phyloP scores from a whole-genome alignment of 2,888 invertebrate species.

The Drosophila setosimentum region DNA sequence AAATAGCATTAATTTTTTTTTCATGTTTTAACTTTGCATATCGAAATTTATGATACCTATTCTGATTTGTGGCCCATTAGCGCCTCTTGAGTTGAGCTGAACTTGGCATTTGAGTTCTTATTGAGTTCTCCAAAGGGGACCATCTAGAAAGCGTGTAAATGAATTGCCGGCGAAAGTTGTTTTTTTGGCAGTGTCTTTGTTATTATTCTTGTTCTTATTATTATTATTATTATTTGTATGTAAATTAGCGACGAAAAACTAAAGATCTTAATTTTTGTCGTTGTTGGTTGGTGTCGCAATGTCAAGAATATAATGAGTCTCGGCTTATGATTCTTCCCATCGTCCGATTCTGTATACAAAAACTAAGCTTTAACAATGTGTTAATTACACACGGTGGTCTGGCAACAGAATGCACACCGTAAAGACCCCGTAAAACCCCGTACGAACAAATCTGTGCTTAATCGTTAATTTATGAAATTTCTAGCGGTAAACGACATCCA shows the following conservation, averaged over 20 bases:
- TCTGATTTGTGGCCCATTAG: conserved; percentile 56
- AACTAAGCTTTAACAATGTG: conserved; percentile 67
- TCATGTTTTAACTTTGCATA: conserved; percentile 6
- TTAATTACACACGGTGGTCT: conserved; percentile 63
- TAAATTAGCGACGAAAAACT: conserved; percentile 57
- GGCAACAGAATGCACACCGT: conserved; percentile 3
- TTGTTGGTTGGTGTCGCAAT: conserved; percentile 48
- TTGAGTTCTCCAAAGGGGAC: too few relatives aligned
- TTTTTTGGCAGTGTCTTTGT: conserved; percentile 28
- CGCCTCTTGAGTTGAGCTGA: conserved; percentile 51
- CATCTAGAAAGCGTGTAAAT: conserved; percentile 63
- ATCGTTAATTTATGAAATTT: conserved; percentile 76
- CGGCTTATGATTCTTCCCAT: conserved; percentile 8
- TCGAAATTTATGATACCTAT: conserved; percentile 42
- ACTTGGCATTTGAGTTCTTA: conserved; percentile 27
- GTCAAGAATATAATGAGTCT: conserved; percentile 42
- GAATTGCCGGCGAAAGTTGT: conserved; percentile 57
- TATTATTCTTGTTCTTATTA: conserved; percentile 66
- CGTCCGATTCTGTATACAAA: background rate
- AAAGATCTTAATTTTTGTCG: conserved; percentile 40
- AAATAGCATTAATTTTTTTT: conserved; percentile 11
- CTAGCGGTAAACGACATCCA: conserved; percentile 69
- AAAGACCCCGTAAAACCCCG: conserved; percentile 47
- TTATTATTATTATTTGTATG: conserved; percentile 66
- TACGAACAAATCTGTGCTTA: conserved; percentile 74